Percentiles rank a stretch among this genome's conserved stretches.
These are phyloP conservation scores for Felis chaus DNA, from an alignment of 2,113 vertebrate species.

Conservation along the genomic window DNA sequence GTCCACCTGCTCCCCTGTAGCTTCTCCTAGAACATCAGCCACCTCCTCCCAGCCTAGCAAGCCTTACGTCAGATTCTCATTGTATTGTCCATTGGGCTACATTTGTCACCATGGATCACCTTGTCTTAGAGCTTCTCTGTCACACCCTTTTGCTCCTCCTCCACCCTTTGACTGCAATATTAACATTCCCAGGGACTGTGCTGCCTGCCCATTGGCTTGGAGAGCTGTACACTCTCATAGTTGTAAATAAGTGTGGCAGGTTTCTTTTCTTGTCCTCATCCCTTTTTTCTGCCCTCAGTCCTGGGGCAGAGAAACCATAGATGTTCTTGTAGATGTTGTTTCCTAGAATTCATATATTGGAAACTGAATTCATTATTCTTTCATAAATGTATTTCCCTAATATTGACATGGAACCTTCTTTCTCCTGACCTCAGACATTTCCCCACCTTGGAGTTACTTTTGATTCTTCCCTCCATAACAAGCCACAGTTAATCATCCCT, in stretches of 20 bases:
- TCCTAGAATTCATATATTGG: not conserved
- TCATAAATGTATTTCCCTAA: not conserved
- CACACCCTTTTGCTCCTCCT: not conserved
- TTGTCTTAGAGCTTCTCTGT: not conserved
- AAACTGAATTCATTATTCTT: conserved; percentile 12
- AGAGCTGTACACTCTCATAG: not conserved
- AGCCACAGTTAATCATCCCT: not conserved
- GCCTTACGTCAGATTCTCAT: conserved; percentile 9
- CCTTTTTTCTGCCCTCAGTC: not conserved
- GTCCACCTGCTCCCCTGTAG: not conserved
- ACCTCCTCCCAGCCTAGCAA: not conserved
- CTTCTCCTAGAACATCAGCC: not conserved
- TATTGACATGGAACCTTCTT: not conserved
- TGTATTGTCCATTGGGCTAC: not conserved
- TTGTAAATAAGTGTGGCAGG: not conserved
- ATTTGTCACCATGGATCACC: not conserved
- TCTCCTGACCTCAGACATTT: not conserved
- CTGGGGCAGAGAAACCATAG: not conserved
- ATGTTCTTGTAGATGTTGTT: not conserved
- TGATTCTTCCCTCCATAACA: not conserved
- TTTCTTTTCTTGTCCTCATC: not conserved
- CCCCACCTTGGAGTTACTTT: not conserved
- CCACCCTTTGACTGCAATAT: not conserved
- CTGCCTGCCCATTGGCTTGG: not conserved
- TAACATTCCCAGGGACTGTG: not conserved